These are phyloP conservation scores for Pedetes capensis DNA, from an alignment of 2,113 vertebrate genomes.

Conservation along the genomic window DNA sequence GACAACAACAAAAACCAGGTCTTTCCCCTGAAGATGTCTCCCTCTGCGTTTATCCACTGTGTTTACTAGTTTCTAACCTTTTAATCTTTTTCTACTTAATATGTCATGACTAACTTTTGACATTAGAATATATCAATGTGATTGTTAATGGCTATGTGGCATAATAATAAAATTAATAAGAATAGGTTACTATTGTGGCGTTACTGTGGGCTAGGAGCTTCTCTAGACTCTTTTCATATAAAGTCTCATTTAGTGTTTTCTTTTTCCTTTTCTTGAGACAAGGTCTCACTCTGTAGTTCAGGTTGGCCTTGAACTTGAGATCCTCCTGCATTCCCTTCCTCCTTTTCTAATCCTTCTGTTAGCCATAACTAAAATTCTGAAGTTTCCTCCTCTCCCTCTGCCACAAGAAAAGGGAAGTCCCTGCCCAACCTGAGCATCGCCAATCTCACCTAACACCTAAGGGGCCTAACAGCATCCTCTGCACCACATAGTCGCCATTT, in stretches of 20 bases:
- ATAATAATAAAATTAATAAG: neutral
- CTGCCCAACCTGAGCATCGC: neutral
- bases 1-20: no score
- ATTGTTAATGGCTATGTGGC: neutral
- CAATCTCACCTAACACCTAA: neutral
- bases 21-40: neutral
- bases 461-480: neutral
- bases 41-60: neutral
- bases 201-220: rapidly evolving
- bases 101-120: neutral
- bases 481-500: neutral
- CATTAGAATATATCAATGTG: neutral
- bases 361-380: neutral
- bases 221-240: neutral
- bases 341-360: neutral
- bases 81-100: neutral
- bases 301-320: no score
- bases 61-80: neutral
- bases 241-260: neutral
- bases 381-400: neutral
- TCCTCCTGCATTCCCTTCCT: no score
- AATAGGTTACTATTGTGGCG: no score
- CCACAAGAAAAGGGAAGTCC: neutral
- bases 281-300: no score
- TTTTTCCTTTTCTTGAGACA: no score